A percentile compares a stretch with the other conserved stretches of the same genome.
These are phyloP conservation scores for Babyrousa celebensis DNA, from an alignment of 2,797 vertebrate species.

Conservation along the genomic window DNA sequence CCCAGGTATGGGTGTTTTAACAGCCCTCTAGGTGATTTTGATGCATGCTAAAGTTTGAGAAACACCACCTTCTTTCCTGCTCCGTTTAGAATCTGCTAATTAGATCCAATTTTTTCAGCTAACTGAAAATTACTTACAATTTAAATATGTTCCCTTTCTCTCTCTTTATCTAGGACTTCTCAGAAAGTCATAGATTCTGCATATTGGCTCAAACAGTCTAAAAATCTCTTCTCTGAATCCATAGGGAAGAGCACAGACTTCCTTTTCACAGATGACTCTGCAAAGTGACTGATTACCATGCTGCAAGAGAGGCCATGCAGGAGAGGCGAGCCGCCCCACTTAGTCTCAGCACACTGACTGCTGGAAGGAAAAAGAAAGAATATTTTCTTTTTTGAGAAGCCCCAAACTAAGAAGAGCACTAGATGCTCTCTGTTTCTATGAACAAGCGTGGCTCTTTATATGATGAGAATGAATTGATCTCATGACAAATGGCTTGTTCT, in stretches of 20 bases:
- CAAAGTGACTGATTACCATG: background rate
- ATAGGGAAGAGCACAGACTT: background rate
- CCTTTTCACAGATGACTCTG: background rate
- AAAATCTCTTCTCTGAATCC: background rate
- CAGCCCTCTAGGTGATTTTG: background rate
- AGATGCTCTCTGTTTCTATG: background rate
- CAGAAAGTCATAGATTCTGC: background rate
- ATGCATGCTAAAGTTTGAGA: background rate
- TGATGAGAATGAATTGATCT: background rate
- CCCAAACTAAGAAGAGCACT: background rate
- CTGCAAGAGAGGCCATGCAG: accelerated
- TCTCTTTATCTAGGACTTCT: background rate
- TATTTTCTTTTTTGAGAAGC: background rate
- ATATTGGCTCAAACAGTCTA: background rate
- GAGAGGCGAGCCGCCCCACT: background rate
- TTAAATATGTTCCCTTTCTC: background rate
- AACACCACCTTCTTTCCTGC: background rate
- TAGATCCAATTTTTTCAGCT: slow-evolving; percentile 21
- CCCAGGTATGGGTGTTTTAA: background rate
- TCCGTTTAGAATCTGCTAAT: slow-evolving; percentile 7
- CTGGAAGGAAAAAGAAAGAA: background rate
- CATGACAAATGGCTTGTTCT: slow-evolving; percentile 13
- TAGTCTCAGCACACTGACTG: background rate
- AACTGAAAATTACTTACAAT: background rate
- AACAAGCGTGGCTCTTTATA: background rate